phyloP scores from a whole-genome alignment of 2,888 invertebrate species.

The Allygus modestus region DNA sequence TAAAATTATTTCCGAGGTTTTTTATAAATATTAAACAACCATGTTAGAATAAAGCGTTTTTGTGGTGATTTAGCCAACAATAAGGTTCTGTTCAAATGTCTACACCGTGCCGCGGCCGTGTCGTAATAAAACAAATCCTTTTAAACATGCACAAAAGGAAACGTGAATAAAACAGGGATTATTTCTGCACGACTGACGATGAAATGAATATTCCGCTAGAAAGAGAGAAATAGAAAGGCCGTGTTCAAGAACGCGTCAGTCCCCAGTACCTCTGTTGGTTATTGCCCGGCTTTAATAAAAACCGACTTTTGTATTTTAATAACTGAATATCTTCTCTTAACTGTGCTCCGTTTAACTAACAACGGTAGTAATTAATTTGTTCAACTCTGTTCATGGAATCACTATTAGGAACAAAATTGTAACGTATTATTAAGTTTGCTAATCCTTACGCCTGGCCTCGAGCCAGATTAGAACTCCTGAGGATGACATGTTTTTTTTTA shows the following conservation, averaged over 20 bases:
- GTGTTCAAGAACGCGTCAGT: neutral
- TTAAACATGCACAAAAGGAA: slow-evolving; percentile 19
- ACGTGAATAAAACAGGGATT: slow-evolving; percentile 16
- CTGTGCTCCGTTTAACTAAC: too few relatives aligned
- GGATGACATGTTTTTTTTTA: too few relatives aligned
- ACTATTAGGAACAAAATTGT: too few relatives aligned
- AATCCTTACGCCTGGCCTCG: too few relatives aligned
- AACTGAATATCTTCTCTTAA: neutral
- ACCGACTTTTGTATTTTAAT: neutral
- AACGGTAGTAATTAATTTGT: too few relatives aligned
- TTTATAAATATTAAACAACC: too few relatives aligned
- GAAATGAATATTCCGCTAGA: slow-evolving; percentile 10
- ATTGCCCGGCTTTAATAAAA: neutral
- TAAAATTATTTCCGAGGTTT: too few relatives aligned
- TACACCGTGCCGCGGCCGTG: neutral
- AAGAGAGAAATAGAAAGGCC: neutral
- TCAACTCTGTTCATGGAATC: too few relatives aligned
- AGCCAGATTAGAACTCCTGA: too few relatives aligned
- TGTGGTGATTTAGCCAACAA: neutral
- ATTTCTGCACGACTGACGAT: slow-evolving; percentile 5
- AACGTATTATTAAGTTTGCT: too few relatives aligned
- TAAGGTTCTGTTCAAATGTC: neutral
- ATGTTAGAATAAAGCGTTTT: too few relatives aligned
- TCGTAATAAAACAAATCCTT: neutral
- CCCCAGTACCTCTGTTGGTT: neutral